These are phyloP conservation scores for Caenorhabditis tropicalis DNA, from an alignment of 1,140 invertebrate genomes.

Conservation along the genomic window DNA sequence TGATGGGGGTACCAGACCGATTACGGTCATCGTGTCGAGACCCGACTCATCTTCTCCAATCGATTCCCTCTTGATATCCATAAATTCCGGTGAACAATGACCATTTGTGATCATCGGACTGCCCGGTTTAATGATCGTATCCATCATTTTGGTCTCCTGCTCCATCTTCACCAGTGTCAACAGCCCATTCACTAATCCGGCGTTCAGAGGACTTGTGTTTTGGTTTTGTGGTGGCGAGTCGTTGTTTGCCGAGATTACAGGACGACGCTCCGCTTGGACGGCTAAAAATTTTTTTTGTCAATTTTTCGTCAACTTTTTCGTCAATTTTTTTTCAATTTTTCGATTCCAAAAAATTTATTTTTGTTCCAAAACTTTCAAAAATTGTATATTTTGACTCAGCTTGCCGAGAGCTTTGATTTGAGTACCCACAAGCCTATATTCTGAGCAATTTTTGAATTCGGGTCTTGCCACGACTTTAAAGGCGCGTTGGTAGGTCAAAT, in stretches of 20 bases:
- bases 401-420: not conserved
- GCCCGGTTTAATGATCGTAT: not conserved
- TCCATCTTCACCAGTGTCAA: slow-evolving; percentile 63
- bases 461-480: not conserved
- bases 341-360: too few relatives aligned
- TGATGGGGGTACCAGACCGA: slow-evolving; percentile 51
- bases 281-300: slow-evolving; percentile 73
- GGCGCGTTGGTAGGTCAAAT: not conserved
- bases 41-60: slow-evolving; percentile 61
- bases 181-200: slow-evolving; percentile 59
- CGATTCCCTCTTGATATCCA: slow-evolving; percentile 46
- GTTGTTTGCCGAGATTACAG: slow-evolving; percentile 70
- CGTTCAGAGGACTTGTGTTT: not conserved
- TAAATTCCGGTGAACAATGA: not conserved
- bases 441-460: not conserved
- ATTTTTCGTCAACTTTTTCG: too few relatives aligned
- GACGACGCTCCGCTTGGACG: slow-evolving; percentile 76
- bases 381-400: not conserved
- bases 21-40: slow-evolving; percentile 58
- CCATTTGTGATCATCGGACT: slow-evolving; percentile 20
- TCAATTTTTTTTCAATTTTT: not conserved
- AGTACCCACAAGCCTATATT: not conserved
- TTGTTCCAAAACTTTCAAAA: not conserved
- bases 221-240: not conserved
- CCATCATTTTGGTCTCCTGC: slow-evolving; percentile 40